phyloP scores from a whole-genome alignment of 2,797 vertebrate genomes.

The Champsocephalus gunnari region DNA sequence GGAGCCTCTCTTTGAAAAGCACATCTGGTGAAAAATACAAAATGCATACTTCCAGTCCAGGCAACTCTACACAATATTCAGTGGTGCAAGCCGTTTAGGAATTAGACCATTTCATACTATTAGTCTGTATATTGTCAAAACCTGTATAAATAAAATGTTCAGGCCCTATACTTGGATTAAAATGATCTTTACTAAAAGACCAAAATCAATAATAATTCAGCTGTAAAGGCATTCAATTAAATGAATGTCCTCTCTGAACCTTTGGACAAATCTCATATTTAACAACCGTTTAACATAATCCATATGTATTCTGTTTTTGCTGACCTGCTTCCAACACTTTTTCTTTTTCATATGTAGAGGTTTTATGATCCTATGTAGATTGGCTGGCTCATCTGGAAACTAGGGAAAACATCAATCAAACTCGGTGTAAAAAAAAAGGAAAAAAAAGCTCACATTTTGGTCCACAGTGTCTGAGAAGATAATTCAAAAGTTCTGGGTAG shows the following conservation, averaged over 20 bases:
- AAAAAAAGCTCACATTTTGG: conserved; percentile 3
- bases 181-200: conserved; percentile 43
- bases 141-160: conserved; percentile 22
- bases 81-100: conserved; percentile 21
- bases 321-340: conserved; percentile 21
- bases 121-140: conserved; percentile 35
- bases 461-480: conserved; percentile 20
- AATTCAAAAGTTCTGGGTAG: conserved; percentile 24
- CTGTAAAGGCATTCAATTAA: conserved; percentile 50
- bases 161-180: conserved; percentile 38
- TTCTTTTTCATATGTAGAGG: too few species aligned
- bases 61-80: conserved; percentile 43
- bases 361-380: not conserved
- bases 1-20: conserved; percentile 21
- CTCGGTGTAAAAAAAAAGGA: conserved; percentile 6
- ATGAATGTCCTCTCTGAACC: conserved; percentile 35
- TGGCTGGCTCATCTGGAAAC: conserved; percentile 20
- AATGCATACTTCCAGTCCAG: conserved; percentile 32
- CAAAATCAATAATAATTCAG: conserved; percentile 50
- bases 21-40: conserved; percentile 36
- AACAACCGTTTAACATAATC: conserved; percentile 33
- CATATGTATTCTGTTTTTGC: conserved; percentile 6
- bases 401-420: conserved; percentile 17
- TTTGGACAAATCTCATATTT: conserved; percentile 21
- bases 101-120: conserved; percentile 39